A percentile compares a stretch with the other conserved stretches of the same genome.
These are phyloP conservation scores for Leptopterna dolabrata DNA, from an alignment of 2,888 invertebrate genomes.

Conservation along the genomic window DNA sequence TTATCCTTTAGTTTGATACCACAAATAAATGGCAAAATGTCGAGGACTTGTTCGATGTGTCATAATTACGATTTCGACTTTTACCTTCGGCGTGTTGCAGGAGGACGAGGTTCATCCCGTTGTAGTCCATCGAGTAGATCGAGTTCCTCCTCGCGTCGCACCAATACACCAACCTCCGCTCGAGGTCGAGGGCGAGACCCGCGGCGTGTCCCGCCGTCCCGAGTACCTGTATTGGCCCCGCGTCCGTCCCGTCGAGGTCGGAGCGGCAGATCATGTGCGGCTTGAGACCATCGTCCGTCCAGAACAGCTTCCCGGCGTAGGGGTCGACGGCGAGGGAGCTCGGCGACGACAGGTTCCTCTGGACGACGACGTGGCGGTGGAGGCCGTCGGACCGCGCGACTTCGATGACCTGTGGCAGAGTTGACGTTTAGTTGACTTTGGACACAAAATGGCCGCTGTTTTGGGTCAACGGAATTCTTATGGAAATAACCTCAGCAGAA, in stretches of 20 bases:
- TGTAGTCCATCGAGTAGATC: constrained; percentile 45
- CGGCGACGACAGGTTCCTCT: constrained; percentile 76
- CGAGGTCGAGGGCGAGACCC: constrained; percentile 17
- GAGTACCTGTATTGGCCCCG: background rate
- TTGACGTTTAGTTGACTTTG: no score
- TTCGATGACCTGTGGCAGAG: constrained; percentile 81
- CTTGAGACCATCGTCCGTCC: constrained; percentile 71
- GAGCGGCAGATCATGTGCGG: constrained; percentile 32
- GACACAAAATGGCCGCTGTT: no score
- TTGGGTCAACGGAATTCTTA: no score
- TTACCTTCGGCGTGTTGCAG: constrained; percentile 29
- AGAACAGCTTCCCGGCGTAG: constrained; percentile 76
- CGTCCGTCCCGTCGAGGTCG: constrained; percentile 36
- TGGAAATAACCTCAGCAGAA: no score
- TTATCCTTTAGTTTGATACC: no score
- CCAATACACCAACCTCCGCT: constrained; percentile 26
- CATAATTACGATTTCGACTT: no score
- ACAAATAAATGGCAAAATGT: no score
- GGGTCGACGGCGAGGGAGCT: constrained; percentile 77
- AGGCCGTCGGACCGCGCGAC: constrained; percentile 81
- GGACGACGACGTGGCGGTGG: constrained; percentile 81
- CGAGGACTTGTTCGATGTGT: no score
- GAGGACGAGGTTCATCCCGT: background rate
- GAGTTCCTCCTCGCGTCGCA: constrained; percentile 15
- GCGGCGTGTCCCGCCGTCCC: background rate